A percentile compares a stretch with the other conserved stretches of the same genome.
These are phyloP conservation scores for Tapirus terrestris DNA, from an alignment of 2,113 vertebrate species.

Conservation along the genomic window DNA sequence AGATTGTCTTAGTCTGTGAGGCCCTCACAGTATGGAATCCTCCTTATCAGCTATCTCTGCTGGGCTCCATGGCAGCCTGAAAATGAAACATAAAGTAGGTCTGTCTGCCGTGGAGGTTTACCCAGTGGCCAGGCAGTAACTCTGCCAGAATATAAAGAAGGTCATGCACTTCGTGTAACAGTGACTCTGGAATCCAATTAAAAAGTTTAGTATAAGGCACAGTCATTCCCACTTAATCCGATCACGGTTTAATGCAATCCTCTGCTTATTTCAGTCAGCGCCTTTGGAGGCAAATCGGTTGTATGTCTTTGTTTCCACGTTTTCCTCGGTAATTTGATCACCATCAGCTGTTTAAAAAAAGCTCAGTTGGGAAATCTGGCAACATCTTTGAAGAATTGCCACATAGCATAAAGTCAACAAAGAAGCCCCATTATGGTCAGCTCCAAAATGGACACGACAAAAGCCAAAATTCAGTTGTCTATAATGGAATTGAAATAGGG, in stretches of 20 bases:
- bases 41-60: constrained; percentile 62
- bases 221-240: constrained; percentile 72
- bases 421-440: constrained; percentile 4
- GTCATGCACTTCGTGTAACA: constrained; percentile 71
- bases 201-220: constrained; percentile 77
- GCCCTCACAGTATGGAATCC: constrained; percentile 57
- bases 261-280: constrained; percentile 75
- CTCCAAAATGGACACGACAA: neutral
- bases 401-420: constrained; percentile 24
- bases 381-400: constrained; percentile 59
- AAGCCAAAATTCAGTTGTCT: constrained; percentile 40
- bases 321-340: constrained; percentile 79
- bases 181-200: constrained; percentile 79
- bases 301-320: constrained; percentile 74
- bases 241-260: constrained; percentile 79
- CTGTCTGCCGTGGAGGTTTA: constrained; percentile 56
- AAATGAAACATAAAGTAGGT: constrained; percentile 67
- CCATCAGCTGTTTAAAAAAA: constrained; percentile 68
- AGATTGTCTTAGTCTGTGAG: constrained; percentile 48
- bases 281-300: constrained; percentile 76
- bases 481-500: neutral
- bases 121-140: constrained; percentile 33
- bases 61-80: constrained; percentile 58
- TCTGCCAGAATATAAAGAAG: constrained; percentile 77
- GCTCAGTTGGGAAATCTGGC: constrained; percentile 72